Conservation (phyloP, 2,797 vertebrate species). For the Corythornis leucogaster region DNA sequence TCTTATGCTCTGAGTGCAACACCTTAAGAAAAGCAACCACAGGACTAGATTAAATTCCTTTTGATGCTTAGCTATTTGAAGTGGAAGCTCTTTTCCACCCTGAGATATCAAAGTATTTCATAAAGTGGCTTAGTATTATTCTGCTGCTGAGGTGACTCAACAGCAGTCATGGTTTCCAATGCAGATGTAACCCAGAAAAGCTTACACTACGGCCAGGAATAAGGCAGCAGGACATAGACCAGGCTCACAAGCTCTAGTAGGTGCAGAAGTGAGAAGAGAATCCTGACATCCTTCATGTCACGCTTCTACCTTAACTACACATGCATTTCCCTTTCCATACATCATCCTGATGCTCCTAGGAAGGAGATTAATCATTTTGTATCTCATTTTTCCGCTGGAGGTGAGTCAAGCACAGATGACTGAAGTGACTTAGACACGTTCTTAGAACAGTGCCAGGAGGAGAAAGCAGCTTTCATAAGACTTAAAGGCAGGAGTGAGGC, state of each 20-base stretch:
- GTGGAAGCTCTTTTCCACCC: neutral
- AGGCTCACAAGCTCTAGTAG: neutral
- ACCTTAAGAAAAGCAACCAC: neutral
- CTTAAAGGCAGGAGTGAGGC: neutral
- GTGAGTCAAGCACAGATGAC: constrained; percentile 30
- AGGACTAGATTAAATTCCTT: no score
- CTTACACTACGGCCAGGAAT: neutral
- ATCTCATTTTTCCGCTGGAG: constrained; percentile 24
- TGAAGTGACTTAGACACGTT: constrained; percentile 28
- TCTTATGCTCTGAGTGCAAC: neutral
- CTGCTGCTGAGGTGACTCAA: neutral
- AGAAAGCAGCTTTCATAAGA: neutral
- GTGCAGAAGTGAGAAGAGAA: neutral
- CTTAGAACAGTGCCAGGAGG: constrained; percentile 22
- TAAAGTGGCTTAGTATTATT: neutral
- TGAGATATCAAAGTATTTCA: neutral
- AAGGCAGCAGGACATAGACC: neutral
- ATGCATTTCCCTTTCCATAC: neutral
- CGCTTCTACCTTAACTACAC: neutral
- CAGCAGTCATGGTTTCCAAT: neutral
- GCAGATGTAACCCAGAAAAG: neutral
- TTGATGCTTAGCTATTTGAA: no score
- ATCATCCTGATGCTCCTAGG: neutral
- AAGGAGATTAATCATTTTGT: constrained; percentile 14
- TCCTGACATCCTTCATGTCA: neutral